Evolutionary conservation across 2,797 vertebrate species (phyloP), one percentile per base, ranked within the genome.

Genomic region (Sylvia borin): DNA sequence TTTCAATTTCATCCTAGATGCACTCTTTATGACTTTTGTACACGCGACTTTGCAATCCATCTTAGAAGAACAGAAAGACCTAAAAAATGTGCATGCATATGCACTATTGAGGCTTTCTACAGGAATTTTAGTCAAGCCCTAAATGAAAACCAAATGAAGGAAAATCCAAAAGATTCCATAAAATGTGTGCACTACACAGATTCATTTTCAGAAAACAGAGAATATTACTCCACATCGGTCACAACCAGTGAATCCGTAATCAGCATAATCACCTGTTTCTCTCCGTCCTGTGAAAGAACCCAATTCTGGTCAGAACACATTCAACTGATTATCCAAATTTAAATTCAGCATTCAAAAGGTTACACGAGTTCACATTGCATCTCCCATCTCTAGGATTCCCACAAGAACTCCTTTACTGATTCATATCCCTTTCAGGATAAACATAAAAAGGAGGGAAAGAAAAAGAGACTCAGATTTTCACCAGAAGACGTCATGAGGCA

Each of bases 101-200:
- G 71, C 68, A 79, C 14, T 90, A 93, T 77, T 92, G 65, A 88
- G 92, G 47, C 12, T 66, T 91, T 81, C 86, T 77, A 77, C 38
- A 66, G 89, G 70, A 94, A 64, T 73, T 84, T 93, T 62, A 90
- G 90, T 85, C 50, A 91, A 96, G 87, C 43, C 82, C 60, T 85
- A 95, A 94, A 97, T 91, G 80, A 92, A 97, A 97, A 88, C 85
- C 96, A 96, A 98, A 98, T 88, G 98, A 95, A 96, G 93, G 98
- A 96, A 80, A 92, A 96, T 96, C 31, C 97, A 94, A 88, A 97
- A 96, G 91, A 97, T 96, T 92, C 94, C 96, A 14, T 96, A 31
- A 76, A 85, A 58, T 15, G 27, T 16, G 27, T n/a, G 36, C 48
- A 40, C 13, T 67, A 31, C 21, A 73, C 29, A 71, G 55, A 57